These are phyloP conservation scores for Aplidium turbinatum DNA, from an alignment of 23 tunicate genomes.

Conservation along the genomic window DNA sequence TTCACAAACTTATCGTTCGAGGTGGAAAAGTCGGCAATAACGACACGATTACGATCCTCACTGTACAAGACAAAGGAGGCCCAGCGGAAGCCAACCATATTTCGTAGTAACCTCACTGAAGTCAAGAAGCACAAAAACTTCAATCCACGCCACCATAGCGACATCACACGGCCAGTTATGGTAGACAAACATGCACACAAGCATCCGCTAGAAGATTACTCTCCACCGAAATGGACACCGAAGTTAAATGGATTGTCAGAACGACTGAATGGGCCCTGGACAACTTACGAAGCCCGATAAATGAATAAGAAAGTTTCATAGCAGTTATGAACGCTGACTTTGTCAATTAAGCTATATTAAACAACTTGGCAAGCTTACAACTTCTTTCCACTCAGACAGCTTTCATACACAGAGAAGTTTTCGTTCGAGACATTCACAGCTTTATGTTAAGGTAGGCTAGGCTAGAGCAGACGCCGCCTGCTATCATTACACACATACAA, in stretches of 20 bases:
- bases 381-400: too few species aligned
- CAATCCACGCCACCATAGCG: slow-evolving; percentile 57
- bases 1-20: slow-evolving; percentile 42
- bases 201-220: slow-evolving; percentile 23
- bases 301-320: too few species aligned
- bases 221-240: slow-evolving; percentile 52
- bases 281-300: slow-evolving; percentile 32
- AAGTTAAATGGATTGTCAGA: neutral
- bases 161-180: slow-evolving; percentile 55
- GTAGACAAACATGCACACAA: slow-evolving; percentile 51
- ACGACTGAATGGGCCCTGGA: slow-evolving; percentile 43
- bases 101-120: slow-evolving; percentile 40
- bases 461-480: too few species aligned
- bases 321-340: too few species aligned
- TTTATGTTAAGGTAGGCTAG: too few species aligned
- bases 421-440: too few species aligned
- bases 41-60: slow-evolving; percentile 51
- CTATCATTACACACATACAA: too few species aligned
- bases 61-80: slow-evolving; percentile 48
- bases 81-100: slow-evolving; percentile 39
- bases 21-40: slow-evolving; percentile 38
- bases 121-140: slow-evolving; percentile 25
- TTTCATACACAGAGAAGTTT: too few species aligned
- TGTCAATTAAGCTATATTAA: too few species aligned
- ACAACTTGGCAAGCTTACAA: too few species aligned